Percentiles rank a stretch among this genome's conserved stretches.
Conservation (phyloP, 2,888 invertebrate species). For the Vesta saturnalis region DNA sequence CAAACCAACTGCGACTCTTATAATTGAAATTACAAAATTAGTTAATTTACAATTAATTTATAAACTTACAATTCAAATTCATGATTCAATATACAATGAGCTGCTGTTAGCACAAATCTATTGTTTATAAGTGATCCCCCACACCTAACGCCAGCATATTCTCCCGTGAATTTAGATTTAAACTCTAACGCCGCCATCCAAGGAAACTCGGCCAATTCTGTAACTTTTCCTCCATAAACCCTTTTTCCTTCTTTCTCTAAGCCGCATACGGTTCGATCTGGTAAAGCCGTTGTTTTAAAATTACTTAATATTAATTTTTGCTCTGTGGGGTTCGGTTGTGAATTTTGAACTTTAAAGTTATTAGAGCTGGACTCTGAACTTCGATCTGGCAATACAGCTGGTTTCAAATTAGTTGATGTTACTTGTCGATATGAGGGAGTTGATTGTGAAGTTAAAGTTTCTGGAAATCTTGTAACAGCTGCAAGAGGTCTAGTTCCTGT, state of each 20-base stretch:
- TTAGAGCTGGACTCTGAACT: too few species aligned
- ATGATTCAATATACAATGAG: slow-evolving; percentile 53
- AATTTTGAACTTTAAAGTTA: too few species aligned
- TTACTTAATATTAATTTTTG: slow-evolving; percentile 5
- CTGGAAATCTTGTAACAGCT: background rate
- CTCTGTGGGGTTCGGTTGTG: too few species aligned
- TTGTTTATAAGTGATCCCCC: slow-evolving; percentile 62
- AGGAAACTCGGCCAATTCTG: slow-evolving; percentile 60
- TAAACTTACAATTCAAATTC: slow-evolving; percentile 22
- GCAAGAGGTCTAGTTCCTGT: background rate
- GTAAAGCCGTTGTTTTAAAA: slow-evolving; percentile 10
- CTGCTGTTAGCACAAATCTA: slow-evolving; percentile 61
- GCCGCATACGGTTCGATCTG: slow-evolving; percentile 24
- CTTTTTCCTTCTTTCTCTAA: slow-evolving; percentile 15
- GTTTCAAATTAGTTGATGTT: background rate
- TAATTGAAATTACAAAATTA: background rate
- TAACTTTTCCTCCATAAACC: slow-evolving; percentile 48
- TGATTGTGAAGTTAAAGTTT: background rate
- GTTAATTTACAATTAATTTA: too few species aligned
- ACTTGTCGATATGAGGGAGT: background rate
- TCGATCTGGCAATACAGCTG: slow-evolving; percentile 16
- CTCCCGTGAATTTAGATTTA: slow-evolving; percentile 33
- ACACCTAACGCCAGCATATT: slow-evolving; percentile 47
- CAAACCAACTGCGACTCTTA: slow-evolving; percentile 6
- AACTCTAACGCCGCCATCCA: slow-evolving; percentile 62